Percentiles rank a stretch among this genome's conserved stretches.
Conservation (phyloP, 1,140 invertebrate genomes). For the Glossosoma conforme region DNA sequence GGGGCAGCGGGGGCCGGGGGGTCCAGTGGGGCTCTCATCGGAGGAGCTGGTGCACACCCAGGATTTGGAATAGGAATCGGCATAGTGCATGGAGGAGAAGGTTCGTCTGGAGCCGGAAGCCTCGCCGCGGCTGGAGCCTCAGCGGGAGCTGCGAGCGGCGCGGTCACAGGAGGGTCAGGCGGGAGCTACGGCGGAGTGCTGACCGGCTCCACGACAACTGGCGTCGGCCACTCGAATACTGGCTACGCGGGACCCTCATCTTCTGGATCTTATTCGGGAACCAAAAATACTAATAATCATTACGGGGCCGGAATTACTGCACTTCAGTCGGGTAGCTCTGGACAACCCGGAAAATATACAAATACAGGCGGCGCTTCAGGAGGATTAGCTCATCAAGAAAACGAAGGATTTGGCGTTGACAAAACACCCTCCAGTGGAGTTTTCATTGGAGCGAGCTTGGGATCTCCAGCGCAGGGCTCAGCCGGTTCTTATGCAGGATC, state of each 20-base stretch:
- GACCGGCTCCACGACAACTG: background rate
- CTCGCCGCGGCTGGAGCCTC: background rate
- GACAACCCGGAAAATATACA: conserved; percentile 5
- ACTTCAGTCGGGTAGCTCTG: background rate
- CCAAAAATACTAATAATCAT: too few relatives aligned
- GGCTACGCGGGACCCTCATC: background rate
- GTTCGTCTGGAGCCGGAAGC: background rate
- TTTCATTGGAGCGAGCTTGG: background rate
- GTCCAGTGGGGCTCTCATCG: background rate
- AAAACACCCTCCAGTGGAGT: background rate
- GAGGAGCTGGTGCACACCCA: background rate
- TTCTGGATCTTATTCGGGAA: background rate
- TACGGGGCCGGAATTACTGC: too few relatives aligned
- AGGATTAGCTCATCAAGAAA: background rate
- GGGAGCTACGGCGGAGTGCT: background rate
- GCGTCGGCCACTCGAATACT: background rate
- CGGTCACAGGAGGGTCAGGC: background rate
- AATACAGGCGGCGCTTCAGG: background rate
- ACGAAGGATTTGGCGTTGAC: background rate
- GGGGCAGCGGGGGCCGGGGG: conserved; percentile 1
- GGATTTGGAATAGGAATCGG: background rate
- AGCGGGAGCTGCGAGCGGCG: conserved; percentile 2
- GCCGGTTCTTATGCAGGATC: background rate
- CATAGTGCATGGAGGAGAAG: background rate
- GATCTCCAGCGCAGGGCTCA: background rate